Evolutionary conservation across 2,797 vertebrate genomes (phyloP).

Genomic region (Eleutherodactylus coqui): DNA sequence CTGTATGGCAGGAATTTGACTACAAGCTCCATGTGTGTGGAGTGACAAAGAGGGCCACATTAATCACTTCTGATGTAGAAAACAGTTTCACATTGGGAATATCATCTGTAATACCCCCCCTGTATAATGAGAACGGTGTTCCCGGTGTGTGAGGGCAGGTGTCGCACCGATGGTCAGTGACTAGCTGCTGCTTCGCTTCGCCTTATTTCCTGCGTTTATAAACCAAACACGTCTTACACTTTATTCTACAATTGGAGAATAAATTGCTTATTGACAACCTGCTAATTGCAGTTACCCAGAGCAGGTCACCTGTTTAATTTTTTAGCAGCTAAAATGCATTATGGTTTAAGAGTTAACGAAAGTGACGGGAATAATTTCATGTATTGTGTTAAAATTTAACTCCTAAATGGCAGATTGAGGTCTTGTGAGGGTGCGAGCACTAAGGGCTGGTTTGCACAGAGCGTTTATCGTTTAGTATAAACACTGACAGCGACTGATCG

Average conservation of each 20-base stretch:
- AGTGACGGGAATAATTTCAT: not conserved
- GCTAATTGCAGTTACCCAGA: not conserved
- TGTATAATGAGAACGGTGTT: not conserved
- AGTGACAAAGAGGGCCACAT: too few species aligned
- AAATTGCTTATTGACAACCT: slow-evolving; percentile 26
- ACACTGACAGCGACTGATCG: too few species aligned
- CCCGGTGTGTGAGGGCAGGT: not conserved
- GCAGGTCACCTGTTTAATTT: not conserved
- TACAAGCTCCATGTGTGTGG: too few species aligned
- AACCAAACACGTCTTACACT: not conserved
- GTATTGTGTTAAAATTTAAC: not conserved
- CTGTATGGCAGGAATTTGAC: too few species aligned
- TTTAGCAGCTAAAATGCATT: not conserved
- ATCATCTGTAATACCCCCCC: too few species aligned
- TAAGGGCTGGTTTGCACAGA: too few species aligned
- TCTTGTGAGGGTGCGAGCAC: too few species aligned
- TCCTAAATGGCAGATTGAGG: not conserved
- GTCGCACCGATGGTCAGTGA: not conserved
- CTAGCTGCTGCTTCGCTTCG: not conserved
- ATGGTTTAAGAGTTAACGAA: not conserved
- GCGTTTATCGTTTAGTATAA: too few species aligned
- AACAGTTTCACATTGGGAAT: too few species aligned
- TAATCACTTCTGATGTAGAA: too few species aligned
- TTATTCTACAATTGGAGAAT: not conserved
- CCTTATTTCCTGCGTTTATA: not conserved